A percentile compares a stretch with the other conserved stretches of the same genome.
phyloP scores from a whole-genome alignment of 64 coral and sea anemone species.

The Montipora foliosa region DNA sequence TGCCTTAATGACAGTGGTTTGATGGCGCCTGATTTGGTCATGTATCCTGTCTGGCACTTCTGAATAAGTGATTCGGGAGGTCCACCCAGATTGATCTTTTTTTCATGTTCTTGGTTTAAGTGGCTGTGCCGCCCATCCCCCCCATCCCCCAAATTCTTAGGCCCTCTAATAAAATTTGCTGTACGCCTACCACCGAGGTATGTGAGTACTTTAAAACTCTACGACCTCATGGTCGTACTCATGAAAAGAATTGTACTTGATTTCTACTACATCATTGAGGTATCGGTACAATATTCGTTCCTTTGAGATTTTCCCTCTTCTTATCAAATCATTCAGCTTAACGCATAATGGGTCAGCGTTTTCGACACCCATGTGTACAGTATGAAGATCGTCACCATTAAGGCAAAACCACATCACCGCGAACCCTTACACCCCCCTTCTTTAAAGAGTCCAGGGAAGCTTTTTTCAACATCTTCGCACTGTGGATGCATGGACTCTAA shows the following conservation, averaged over 20 bases:
- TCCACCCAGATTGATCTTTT: constrained; percentile 72
- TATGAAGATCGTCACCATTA: neutral
- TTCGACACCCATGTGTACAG: constrained; percentile 11
- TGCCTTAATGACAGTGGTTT: constrained; percentile 63
- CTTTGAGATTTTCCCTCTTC: constrained; percentile 19
- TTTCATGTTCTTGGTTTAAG: neutral
- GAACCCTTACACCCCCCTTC: too few relatives aligned
- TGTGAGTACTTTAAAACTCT: neutral
- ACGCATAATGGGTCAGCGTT: constrained; percentile 18
- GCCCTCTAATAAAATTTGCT: constrained; percentile 67
- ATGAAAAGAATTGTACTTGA: neutral
- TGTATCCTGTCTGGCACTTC: constrained; percentile 74
- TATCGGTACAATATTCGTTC: constrained; percentile 20
- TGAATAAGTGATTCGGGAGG: constrained; percentile 67
- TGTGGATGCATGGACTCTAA: too few relatives aligned
- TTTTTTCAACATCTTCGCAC: too few relatives aligned
- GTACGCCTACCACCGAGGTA: constrained; percentile 50
- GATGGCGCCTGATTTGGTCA: constrained; percentile 65
- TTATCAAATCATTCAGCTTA: constrained; percentile 24
- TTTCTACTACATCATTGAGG: neutral
- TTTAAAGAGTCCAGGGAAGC: too few relatives aligned
- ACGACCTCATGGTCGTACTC: neutral
- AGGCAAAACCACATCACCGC: neutral
- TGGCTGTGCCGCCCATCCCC: constrained; percentile 59
- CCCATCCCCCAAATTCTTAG: constrained; percentile 43